Evolutionary conservation across 2,888 invertebrate species (phyloP), one percentile per base, ranked within the genome.

Genomic region (Drosophila leonis): DNA sequence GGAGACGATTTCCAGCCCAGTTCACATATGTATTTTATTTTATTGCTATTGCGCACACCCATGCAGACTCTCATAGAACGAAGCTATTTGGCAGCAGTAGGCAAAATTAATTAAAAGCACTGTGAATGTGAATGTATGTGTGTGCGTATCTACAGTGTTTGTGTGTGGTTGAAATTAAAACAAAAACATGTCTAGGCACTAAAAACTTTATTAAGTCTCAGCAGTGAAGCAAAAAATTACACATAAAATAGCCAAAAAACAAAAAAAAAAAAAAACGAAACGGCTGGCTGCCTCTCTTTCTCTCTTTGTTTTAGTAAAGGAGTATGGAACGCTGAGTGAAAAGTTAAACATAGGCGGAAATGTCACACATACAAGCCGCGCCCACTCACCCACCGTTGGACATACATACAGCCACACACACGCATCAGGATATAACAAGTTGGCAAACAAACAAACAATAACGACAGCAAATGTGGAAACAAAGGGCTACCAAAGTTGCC

Each of bases 111-210:
- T 87, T 87, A 87, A 85, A 87, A 86, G 72, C 64, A 33, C 49
- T 48, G 59, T 59, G 60, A 48, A 65, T 61, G 61, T 48, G 54
- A 42, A 41, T 46, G 55, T 37, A 13, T 48, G 31, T 33, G n/a
- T 54, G 33, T 65, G 31, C 1, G 35, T 24, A n/a, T 48, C n/a
- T 15, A 42, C 41, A 39, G 15, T 49, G 52, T 44, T n/a, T 42
- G 46, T 63, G 56, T 66, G 62, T 59, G 75, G 54, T 60, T 57
- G 63, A 62, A 75, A 72, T 75, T 78, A 77, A 81, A 82, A 86
- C 82, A 85, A 84, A 84, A 87, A 77, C 85, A 82, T 85, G 86
- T 88, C 86, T 88, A 87, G 86, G 86, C 86, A 87, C 86, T 87
- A 88, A 87, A 87, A 87, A 87, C 85, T 88, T 87, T 87, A 87